Evolutionary conservation across 2,888 invertebrate species (phyloP).

Genomic region (Maniola hyperantus): DNA sequence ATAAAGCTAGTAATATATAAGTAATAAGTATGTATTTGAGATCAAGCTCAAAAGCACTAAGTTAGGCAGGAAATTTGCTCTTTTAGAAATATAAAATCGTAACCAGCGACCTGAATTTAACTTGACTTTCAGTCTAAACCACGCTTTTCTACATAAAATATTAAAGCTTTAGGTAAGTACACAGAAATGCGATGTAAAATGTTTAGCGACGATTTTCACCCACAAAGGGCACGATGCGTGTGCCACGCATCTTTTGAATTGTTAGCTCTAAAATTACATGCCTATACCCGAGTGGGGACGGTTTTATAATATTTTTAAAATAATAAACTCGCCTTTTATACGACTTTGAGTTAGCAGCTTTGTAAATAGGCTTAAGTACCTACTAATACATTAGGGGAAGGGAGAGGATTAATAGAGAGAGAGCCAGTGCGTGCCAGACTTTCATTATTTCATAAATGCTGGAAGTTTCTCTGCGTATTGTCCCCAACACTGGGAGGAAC

Average conservation of each 20-base stretch:
- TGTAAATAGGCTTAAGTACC: background rate
- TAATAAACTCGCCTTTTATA: background rate
- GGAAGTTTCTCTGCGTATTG: no score
- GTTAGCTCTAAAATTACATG: conserved; percentile 22
- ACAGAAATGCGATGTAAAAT: conserved; percentile 22
- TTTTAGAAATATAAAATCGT: conserved; percentile 16
- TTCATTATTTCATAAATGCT: no score
- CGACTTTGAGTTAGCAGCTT: background rate
- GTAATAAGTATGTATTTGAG: background rate
- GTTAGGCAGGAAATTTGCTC: conserved; percentile 11
- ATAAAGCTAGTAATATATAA: background rate
- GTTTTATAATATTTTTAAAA: background rate
- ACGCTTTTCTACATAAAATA: background rate
- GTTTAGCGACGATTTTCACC: conserved; percentile 24
- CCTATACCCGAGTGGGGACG: conserved; percentile 1
- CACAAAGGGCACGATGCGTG: conserved; percentile 31
- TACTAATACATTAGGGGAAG: no score
- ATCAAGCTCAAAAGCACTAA: conserved; percentile 2
- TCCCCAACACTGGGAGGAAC: no score
- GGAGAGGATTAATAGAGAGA: no score
- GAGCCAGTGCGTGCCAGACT: no score
- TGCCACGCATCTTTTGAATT: conserved; percentile 32
- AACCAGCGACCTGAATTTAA: conserved; percentile 10
- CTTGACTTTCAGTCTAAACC: conserved; percentile 18
- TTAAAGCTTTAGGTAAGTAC: conserved; percentile 4